phyloP scores from a whole-genome alignment of 2,113 vertebrate species.

The Syngnathus typhle region DNA sequence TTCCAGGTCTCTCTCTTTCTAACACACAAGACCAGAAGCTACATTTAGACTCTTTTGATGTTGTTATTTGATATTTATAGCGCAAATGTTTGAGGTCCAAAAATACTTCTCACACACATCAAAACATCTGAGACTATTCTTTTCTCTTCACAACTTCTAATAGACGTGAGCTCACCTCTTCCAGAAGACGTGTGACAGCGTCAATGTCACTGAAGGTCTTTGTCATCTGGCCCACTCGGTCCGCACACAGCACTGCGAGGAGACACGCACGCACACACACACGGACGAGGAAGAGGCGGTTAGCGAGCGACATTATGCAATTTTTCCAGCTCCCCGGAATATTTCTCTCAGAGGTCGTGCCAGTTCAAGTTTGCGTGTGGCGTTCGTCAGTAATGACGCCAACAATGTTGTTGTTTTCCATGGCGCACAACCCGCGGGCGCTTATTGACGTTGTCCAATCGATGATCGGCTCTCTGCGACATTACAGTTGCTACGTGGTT shows the following conservation, averaged over 20 bases:
- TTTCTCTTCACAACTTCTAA: neutral
- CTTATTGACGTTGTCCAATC: constrained; percentile 34
- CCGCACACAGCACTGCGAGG: constrained; percentile 90
- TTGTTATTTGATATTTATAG: neutral
- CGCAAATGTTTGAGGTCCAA: neutral
- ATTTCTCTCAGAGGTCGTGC: neutral
- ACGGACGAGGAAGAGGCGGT: neutral
- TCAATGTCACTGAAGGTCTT: constrained; percentile 99
- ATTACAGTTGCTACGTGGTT: neutral
- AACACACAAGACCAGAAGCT: neutral
- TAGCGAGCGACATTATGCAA: constrained; percentile 19
- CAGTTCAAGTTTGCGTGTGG: constrained; percentile 3
- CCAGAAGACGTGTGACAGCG: constrained; percentile 94
- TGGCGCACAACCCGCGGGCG: constrained; percentile 29
- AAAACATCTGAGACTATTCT: neutral
- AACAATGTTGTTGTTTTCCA: constrained; percentile 26
- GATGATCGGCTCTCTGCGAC: neutral
- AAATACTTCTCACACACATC: neutral
- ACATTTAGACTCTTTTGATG: neutral
- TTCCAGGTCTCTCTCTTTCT: constrained; percentile 98
- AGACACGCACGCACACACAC: neutral
- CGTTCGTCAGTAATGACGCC: constrained; percentile 7
- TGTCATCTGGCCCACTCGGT: constrained; percentile 99
- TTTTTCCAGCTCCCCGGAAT: neutral
- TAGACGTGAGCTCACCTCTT: constrained; percentile 77